A percentile compares a stretch with the other conserved stretches of the same genome.
Conservation (phyloP, 2,113 vertebrate genomes). For the Diglossa brunneiventris region DNA sequence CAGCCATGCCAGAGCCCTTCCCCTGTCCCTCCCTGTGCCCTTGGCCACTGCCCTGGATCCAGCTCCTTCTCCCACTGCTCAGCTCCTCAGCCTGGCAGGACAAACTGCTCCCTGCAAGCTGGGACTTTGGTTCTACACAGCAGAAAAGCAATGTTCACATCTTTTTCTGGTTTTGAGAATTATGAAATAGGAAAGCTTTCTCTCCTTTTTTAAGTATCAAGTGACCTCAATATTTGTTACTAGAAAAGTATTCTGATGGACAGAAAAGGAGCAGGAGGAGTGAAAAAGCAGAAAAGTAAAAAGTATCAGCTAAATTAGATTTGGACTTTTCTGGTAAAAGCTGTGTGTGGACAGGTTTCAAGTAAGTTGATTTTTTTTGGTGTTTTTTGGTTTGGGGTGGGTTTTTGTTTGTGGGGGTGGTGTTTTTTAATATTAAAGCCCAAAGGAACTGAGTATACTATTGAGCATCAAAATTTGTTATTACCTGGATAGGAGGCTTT, state of each 20-base stretch:
- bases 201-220: background rate
- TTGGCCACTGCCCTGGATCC: background rate
- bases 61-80: background rate
- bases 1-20: background rate
- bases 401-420: background rate
- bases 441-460: background rate
- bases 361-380: background rate
- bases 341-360: background rate
- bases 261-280: background rate
- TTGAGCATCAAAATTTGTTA: background rate
- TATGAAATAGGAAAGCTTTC: background rate
- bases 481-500: background rate
- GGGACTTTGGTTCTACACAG: background rate
- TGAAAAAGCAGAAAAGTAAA: background rate
- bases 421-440: background rate
- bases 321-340: background rate
- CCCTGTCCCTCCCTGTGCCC: background rate
- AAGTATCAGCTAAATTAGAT: background rate
- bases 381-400: background rate
- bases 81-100: background rate
- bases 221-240: background rate
- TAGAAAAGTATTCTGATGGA: background rate
- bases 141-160: background rate
- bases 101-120: background rate
- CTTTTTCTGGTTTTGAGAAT: background rate